These are phyloP conservation scores for Dipus sagitta DNA, from an alignment of 2,797 vertebrate genomes.

Conservation along the genomic window DNA sequence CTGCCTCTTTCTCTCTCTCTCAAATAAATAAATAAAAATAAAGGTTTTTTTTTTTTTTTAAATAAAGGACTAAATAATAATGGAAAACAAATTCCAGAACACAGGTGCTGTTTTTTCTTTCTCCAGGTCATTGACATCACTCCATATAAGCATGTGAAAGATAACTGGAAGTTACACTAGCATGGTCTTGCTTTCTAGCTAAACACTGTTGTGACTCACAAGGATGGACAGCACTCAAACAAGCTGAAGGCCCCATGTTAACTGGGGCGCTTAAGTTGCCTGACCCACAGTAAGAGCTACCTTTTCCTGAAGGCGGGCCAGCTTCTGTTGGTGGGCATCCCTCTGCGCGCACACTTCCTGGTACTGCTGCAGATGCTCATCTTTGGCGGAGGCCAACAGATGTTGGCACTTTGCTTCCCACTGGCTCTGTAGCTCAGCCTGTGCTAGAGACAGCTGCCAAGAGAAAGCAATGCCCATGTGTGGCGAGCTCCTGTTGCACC, in stretches of 20 bases:
- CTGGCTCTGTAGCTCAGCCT: slow-evolving; percentile 93
- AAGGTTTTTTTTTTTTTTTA: too few species aligned
- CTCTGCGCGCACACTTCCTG: slow-evolving; percentile 91
- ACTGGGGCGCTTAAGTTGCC: not conserved
- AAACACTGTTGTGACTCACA: not conserved
- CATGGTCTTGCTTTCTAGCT: slow-evolving; percentile 46
- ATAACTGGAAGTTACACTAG: not conserved
- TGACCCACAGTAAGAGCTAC: slow-evolving; percentile 78
- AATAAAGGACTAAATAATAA: slow-evolving; percentile 2
- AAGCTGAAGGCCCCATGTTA: not conserved
- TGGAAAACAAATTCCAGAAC: slow-evolving; percentile 34
- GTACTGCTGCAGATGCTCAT: slow-evolving; percentile 89
- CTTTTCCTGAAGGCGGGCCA: slow-evolving; percentile 92
- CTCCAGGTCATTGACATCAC: slow-evolving; percentile 44
- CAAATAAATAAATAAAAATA: too few species aligned
- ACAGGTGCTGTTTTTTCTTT: slow-evolving; percentile 23
- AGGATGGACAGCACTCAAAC: not conserved
- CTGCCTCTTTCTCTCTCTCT: too few species aligned
- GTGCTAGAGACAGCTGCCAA: slow-evolving; percentile 90
- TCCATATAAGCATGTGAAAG: not conserved
- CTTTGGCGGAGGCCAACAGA: slow-evolving; percentile 87
- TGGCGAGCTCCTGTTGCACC: not conserved
- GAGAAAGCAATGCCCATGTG: accelerated
- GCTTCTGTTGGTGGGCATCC: slow-evolving; percentile 88
- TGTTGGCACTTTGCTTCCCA: slow-evolving; percentile 92